Evolutionary conservation across 2,113 vertebrate genomes (phyloP).

Genomic region (Nibea coibor): DNA sequence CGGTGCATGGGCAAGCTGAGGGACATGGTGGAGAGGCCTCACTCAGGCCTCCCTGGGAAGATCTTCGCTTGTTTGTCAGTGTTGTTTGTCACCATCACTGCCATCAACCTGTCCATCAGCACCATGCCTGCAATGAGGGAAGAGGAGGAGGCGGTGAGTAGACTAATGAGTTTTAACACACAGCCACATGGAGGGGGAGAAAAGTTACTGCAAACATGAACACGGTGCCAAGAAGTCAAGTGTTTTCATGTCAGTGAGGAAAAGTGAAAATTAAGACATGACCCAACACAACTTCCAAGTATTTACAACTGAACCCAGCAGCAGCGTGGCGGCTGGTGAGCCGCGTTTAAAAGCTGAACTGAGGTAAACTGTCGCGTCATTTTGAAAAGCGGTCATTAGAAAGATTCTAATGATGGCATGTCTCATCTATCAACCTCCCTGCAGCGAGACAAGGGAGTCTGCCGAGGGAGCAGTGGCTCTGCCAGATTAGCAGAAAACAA

Average conservation of each 20-base stretch:
- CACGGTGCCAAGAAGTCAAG: neutral
- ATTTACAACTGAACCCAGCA: neutral
- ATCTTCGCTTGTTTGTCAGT: slow-evolving; percentile 98
- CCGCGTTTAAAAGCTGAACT: neutral
- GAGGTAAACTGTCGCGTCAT: neutral
- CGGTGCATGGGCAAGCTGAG: slow-evolving; percentile 92
- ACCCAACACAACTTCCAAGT: neutral
- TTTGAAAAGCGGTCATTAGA: slow-evolving; percentile 23
- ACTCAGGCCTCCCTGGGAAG: slow-evolving; percentile 96
- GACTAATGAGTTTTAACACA: neutral
- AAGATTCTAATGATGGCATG: slow-evolving; percentile 6
- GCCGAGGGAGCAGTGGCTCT: neutral
- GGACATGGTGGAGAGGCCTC: slow-evolving; percentile 98
- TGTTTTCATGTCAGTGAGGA: slow-evolving; percentile 16
- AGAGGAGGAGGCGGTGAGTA: slow-evolving; percentile 94
- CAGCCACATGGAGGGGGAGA: neutral
- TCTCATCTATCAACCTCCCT: slow-evolving; percentile 5
- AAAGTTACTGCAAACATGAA: neutral
- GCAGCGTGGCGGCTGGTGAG: neutral
- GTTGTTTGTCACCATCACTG: slow-evolving; percentile 97
- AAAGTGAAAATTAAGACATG: neutral
- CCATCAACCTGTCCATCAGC: slow-evolving; percentile 97
- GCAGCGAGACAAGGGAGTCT: neutral
- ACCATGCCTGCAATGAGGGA: slow-evolving; percentile 96
- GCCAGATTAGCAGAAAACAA: neutral